Conservation (phyloP, 2,888 invertebrate genomes). For the Drosophila kambysellisi region DNA sequence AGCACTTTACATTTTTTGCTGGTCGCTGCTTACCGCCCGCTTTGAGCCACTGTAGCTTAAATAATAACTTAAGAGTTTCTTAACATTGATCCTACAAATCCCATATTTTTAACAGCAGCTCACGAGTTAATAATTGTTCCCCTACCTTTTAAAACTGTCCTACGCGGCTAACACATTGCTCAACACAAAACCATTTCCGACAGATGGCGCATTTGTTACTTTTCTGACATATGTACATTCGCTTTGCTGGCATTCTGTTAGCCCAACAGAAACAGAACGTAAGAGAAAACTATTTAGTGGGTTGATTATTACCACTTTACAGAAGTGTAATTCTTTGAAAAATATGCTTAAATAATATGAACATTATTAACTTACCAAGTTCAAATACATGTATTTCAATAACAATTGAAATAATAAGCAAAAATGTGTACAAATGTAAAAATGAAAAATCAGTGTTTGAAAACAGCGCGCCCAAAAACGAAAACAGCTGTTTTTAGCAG, state of each 20-base stretch:
- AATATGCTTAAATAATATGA: neutral
- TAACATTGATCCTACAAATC: neutral
- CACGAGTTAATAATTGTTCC: neutral
- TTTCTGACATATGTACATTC: neutral
- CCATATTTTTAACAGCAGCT: neutral
- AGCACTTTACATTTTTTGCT: too few relatives aligned
- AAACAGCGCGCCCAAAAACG: constrained; percentile 22
- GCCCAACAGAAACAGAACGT: neutral
- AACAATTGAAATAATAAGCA: too few relatives aligned
- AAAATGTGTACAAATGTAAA: neutral
- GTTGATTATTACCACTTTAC: neutral
- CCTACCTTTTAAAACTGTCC: constrained; percentile 22
- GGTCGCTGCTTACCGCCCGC: too few relatives aligned
- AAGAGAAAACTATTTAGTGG: neutral
- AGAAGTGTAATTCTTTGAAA: neutral
- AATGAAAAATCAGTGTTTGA: constrained; percentile 14
- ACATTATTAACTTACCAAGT: neutral
- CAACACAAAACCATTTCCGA: neutral
- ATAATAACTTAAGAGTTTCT: neutral
- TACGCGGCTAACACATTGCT: neutral
- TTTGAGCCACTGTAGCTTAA: too few relatives aligned
- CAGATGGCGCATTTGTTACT: constrained; percentile 29
- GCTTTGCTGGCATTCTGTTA: constrained; percentile 20
- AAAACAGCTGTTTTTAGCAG: constrained; percentile 44
- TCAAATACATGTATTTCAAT: neutral